Base-by-base conservation (phyloP, 2,888 invertebrate genomes). In the Cantharis flavilabris region DNA sequence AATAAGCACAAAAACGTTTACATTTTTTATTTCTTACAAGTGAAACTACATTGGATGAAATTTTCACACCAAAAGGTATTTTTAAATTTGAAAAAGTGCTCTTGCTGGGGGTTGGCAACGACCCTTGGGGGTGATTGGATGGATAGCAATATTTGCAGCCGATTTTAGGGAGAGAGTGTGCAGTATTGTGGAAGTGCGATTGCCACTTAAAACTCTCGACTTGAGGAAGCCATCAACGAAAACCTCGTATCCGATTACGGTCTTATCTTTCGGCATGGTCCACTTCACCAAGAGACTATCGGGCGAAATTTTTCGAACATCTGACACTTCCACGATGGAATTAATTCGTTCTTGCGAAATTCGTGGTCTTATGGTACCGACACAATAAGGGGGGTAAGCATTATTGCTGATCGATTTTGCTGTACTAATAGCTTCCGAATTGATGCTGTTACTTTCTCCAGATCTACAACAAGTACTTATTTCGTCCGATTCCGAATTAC, bases 271-370 rank as follows among this genome's bases (percentile, higher is more conserved):
- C 10, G 84, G 80, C 30, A 77, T 73, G 0, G 71, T 76, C 85
- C 85, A 85, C 77, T 85, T 85, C 20, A 85, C 69, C 28, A 85
- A 70, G 69, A 85, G 76, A 70, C 81, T 83, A 28, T 81, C 82
- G 0, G 82, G 80, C 4, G 82, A 78, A 72, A 85, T 81, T 14
- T 80, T 81, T 64, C 81, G 78, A 1, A 83, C 76, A 30, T 83
- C 83, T 0, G 73, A 79, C 9, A 85, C 76, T 72, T 81, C 79
- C 23, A 83, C 49, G n/a, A 49, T 49, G 49, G 49, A 49, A 49
- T 49, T 49, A 1, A 49, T 7, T 49, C 49, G 49, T 9, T 49
- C 49, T 7, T 49, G 7, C 7, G 49, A 49, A 49, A 49, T 49
- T 49, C 49, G 49, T 49, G 49, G 49, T 49, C 49, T 49, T 7